phyloP scores from a whole-genome alignment of 2,113 vertebrate genomes.

The Cepphus grylle region DNA sequence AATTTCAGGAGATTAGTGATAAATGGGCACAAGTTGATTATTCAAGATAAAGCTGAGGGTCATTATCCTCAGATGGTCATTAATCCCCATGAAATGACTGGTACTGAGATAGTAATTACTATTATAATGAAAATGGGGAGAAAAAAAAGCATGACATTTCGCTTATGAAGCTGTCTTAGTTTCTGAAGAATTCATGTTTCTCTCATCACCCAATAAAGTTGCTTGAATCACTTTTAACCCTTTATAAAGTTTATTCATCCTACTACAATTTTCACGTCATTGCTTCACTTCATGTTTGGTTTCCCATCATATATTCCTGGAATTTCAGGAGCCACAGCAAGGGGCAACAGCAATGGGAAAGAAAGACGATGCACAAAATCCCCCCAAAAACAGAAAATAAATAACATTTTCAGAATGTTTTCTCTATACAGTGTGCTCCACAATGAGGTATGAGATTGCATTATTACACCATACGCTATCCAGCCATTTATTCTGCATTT shows the following conservation, averaged over 20 bases:
- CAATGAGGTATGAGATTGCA: neutral
- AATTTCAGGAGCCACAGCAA: neutral
- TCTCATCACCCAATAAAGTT: neutral
- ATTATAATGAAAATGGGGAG: conserved; percentile 10
- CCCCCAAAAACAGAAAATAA: neutral
- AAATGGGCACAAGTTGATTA: conserved; percentile 27
- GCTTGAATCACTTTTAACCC: neutral
- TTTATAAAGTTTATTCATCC: neutral
- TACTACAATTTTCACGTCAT: neutral
- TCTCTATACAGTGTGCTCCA: neutral
- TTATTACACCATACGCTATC: neutral
- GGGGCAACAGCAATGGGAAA: neutral
- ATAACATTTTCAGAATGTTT: neutral
- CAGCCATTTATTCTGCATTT: neutral
- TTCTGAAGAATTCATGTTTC: conserved; percentile 18
- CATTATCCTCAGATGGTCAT: conserved; percentile 53
- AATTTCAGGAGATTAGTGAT: conserved; percentile 44
- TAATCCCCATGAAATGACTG: conserved; percentile 43
- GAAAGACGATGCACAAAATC: neutral
- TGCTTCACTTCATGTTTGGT: neutral
- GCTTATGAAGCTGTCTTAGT: neutral
- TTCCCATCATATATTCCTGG: neutral
- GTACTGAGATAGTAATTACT: conserved; percentile 44
- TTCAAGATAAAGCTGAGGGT: conserved; percentile 27
- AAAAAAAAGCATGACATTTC: neutral